Conservation (phyloP, 2,797 vertebrate species). For the Eulemur coronatus region DNA sequence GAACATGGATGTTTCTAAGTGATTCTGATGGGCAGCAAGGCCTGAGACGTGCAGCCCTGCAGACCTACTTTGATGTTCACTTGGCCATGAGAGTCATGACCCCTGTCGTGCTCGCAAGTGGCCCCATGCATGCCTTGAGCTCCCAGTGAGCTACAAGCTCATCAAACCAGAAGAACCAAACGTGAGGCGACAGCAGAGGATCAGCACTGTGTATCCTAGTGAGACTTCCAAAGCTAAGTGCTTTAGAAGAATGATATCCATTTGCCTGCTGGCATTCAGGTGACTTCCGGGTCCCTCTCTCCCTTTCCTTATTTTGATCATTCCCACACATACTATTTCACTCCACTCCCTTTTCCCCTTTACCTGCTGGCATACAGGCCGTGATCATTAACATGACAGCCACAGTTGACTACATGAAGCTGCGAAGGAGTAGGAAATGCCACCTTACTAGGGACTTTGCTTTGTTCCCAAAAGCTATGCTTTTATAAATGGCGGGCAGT, state of each 20-base stretch:
- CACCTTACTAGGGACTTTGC: neutral
- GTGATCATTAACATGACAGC: constrained; percentile 73
- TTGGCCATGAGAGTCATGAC: neutral
- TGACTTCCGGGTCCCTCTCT: constrained; percentile 43
- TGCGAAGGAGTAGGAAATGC: constrained; percentile 44
- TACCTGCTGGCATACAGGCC: constrained; percentile 67
- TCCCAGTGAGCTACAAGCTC: neutral
- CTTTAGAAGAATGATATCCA: neutral
- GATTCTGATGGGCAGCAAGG: neutral
- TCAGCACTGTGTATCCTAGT: neutral
- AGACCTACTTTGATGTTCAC: neutral
- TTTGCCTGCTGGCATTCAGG: constrained; percentile 32
- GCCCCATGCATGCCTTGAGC: neutral
- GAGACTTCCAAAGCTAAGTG: neutral
- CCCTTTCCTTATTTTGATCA: constrained; percentile 52
- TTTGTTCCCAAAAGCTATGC: constrained; percentile 32
- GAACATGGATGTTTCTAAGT: neutral
- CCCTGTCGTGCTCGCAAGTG: neutral
- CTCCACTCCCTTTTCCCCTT: constrained; percentile 34
- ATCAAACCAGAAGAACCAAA: neutral
- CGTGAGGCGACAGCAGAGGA: neutral
- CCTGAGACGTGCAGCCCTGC: neutral
- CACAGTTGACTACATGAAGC: constrained; percentile 61
- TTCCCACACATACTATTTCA: neutral
- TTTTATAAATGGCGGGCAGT: constrained; percentile 70